phyloP scores from a whole-genome alignment of 92 coral and sea anemone species.

The Heliopora coerulea region DNA sequence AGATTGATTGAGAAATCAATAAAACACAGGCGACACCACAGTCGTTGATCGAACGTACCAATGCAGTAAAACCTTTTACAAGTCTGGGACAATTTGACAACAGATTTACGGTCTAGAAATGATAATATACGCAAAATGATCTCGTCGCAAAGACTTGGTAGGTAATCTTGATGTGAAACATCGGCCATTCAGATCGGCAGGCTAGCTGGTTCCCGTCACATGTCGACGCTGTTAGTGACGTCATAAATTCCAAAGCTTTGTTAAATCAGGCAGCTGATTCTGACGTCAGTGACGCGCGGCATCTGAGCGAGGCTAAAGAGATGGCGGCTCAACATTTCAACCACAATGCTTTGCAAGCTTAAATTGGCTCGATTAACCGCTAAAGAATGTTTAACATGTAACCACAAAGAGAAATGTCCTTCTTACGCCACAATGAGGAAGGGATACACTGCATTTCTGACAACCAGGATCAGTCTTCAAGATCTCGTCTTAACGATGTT shows the following conservation, averaged over 20 bases:
- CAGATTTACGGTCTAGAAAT: constrained; percentile 65
- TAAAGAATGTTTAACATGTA: no score
- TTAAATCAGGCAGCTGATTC: neutral
- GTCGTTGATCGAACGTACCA: constrained; percentile 61
- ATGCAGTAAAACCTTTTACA: constrained; percentile 66
- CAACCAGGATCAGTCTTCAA: no score
- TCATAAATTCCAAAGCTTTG: constrained; percentile 14
- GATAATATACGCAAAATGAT: constrained; percentile 57
- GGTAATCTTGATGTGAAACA: constrained; percentile 8
- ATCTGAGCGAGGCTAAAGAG: no score
- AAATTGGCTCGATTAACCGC: no score
- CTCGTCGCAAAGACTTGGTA: constrained; percentile 71
- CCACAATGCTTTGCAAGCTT: no score
- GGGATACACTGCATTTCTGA: no score
- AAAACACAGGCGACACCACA: constrained; percentile 75
- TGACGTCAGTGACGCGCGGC: neutral
- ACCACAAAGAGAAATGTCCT: no score
- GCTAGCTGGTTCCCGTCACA: neutral
- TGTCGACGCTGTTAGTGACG: constrained; percentile 20
- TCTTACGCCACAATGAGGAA: no score
- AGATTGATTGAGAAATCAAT: constrained; percentile 75
- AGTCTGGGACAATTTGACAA: constrained; percentile 59
- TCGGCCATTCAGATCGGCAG: neutral
- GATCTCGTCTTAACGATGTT: no score
- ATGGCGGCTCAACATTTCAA: no score